Evolutionary conservation across 1,140 invertebrate genomes (phyloP).

Genomic region (Leptopilina boulardi): DNA sequence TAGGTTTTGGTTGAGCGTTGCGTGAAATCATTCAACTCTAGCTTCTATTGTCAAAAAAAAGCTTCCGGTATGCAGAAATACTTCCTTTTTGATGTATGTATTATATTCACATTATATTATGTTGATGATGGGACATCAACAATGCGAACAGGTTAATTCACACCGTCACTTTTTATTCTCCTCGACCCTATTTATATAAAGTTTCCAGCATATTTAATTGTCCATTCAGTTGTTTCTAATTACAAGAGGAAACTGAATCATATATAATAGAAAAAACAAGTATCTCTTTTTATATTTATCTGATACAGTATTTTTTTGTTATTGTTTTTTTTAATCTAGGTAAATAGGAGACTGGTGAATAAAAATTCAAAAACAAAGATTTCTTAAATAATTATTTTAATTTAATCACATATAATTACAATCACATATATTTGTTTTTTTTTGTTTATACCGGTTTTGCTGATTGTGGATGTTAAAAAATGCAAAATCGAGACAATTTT

Average conservation of each 20-base stretch:
- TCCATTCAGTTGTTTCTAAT: slow-evolving; percentile 10
- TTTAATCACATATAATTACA: slow-evolving; percentile 68
- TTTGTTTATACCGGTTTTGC: not conserved
- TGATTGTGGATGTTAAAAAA: not conserved
- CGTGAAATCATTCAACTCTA: slow-evolving; percentile 8
- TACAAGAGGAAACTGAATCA: slow-evolving; percentile 13
- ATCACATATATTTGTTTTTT: slow-evolving; percentile 64
- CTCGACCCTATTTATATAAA: slow-evolving; percentile 27
- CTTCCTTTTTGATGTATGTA: not conserved
- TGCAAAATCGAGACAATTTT: slow-evolving; percentile 24
- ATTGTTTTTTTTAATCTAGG: not conserved
- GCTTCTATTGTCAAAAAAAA: not conserved
- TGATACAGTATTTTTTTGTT: slow-evolving; percentile 15
- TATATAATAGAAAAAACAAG: not conserved
- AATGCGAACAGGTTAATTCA: slow-evolving; percentile 19
- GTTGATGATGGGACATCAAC: slow-evolving; percentile 11
- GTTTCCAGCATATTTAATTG: slow-evolving; percentile 23
- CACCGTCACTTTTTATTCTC: slow-evolving; percentile 20
- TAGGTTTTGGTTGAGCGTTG: not conserved
- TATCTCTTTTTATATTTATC: not conserved
- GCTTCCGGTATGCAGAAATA: slow-evolving; percentile 17
- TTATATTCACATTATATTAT: no score
- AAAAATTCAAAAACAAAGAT: not conserved
- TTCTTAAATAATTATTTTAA: slow-evolving; percentile 66
- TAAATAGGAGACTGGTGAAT: not conserved